Percentiles rank a stretch among this genome's conserved stretches.
phyloP scores from a whole-genome alignment of 2,113 vertebrate genomes.

The Arizona elegans region DNA sequence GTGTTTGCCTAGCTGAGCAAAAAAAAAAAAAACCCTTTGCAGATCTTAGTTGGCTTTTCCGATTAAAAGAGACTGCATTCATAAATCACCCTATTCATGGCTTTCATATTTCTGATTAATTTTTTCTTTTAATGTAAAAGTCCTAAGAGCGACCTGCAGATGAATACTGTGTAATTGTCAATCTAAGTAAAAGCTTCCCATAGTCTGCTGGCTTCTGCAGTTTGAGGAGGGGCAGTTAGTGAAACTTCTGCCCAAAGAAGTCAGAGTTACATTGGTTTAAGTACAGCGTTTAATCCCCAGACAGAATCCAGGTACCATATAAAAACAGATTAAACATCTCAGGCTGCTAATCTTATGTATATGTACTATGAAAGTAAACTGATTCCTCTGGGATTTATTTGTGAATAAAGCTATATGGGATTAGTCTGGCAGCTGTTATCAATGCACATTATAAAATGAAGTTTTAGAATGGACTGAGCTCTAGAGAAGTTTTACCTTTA shows the following conservation, averaged over 20 bases:
- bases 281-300: not conserved
- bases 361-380: not conserved
- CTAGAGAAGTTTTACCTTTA: not conserved
- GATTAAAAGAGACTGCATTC: not conserved
- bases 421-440: not conserved
- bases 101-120: not conserved
- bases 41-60: not conserved
- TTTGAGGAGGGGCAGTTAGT: not conserved
- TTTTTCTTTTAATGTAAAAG: not conserved
- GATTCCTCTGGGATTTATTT: not conserved
- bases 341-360: not conserved
- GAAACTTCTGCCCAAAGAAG: not conserved
- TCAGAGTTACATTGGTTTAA: not conserved
- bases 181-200: not conserved
- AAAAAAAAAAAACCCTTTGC: not conserved
- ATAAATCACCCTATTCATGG: not conserved
- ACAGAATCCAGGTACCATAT: not conserved
- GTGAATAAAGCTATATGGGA: not conserved
- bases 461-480: not conserved
- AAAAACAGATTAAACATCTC: not conserved
- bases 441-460: not conserved
- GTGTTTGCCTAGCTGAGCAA: not conserved
- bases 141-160: not conserved
- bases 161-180: not conserved
- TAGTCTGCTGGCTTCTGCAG: not conserved